Evolutionary conservation across 2,888 invertebrate genomes (phyloP).

Genomic region (Neelides folsomi): DNA sequence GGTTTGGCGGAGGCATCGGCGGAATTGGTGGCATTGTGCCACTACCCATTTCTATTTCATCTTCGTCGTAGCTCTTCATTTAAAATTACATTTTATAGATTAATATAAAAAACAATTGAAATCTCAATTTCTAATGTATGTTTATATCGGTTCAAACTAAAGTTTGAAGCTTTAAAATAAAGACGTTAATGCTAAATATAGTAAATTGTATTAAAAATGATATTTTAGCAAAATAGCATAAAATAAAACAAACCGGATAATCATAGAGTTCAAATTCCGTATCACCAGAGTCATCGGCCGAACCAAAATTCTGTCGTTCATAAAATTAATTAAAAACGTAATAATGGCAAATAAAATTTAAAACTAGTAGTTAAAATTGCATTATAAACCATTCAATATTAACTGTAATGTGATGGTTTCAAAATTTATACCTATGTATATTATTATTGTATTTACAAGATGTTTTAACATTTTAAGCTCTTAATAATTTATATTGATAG

Average conservation of each 20-base stretch:
- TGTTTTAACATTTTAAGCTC: no score
- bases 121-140: background rate
- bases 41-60: conserved; percentile 10
- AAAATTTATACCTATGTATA: no score
- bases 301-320: conserved; percentile 21
- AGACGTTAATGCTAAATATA: no score
- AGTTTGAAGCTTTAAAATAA: no score
- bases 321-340: conserved; percentile 5
- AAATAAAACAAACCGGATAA: conserved; percentile 11
- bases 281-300: conserved; percentile 23
- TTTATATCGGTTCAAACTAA: no score
- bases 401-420: no score
- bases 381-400: no score
- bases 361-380: no score
- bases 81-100: background rate
- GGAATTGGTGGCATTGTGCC: conserved; percentile 4
- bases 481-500: no score
- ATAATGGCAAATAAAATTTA: background rate
- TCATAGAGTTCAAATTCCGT: conserved; percentile 12
- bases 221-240: no score
- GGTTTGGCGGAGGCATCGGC: conserved; percentile 10
- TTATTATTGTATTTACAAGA: no score
- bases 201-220: no score
- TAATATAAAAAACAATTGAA: background rate
- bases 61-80: conserved; percentile 9